Evolutionary conservation across 1,140 invertebrate genomes (phyloP).

Genomic region (Aphidius gifuensis): DNA sequence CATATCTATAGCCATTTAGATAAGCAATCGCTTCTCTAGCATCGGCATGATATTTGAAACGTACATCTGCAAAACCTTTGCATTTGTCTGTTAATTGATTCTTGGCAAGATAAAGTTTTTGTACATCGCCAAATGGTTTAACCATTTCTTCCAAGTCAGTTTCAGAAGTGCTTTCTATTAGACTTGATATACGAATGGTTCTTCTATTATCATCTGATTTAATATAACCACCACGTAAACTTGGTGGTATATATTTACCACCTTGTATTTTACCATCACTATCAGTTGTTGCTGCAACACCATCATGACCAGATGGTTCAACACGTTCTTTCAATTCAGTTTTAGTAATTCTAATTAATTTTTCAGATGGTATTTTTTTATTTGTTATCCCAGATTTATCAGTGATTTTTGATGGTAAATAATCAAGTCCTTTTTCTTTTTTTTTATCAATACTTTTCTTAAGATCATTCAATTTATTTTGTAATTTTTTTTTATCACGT

Average conservation of each 20-base stretch:
- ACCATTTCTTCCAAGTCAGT: constrained; percentile 94
- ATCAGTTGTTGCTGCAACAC: constrained; percentile 50
- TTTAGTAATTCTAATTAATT: too few relatives aligned
- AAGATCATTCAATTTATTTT: too few relatives aligned
- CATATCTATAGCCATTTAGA: constrained; percentile 94
- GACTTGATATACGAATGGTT: constrained; percentile 94
- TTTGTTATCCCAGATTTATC: too few relatives aligned
- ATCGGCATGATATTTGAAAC: constrained; percentile 85
- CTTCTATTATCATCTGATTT: too few relatives aligned
- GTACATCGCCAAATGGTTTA: constrained; percentile 83
- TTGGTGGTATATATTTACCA: constrained; percentile 81
- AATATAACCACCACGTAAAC: constrained; percentile 76
- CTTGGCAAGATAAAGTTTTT: constrained; percentile 84
- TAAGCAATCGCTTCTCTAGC: constrained; percentile 86
- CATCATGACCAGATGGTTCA: constrained; percentile 27
- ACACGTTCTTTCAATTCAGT: too few relatives aligned
- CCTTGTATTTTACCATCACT: constrained; percentile 48
- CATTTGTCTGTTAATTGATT: constrained; percentile 79
- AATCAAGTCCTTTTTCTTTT: too few relatives aligned
- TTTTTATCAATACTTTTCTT: too few relatives aligned
- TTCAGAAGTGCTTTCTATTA: constrained; percentile 94
- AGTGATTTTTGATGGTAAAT: too few relatives aligned
- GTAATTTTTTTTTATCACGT: too few relatives aligned
- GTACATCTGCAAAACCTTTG: constrained; percentile 95
- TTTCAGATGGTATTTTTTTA: too few relatives aligned